Evolutionary conservation across 2,797 vertebrate genomes (phyloP), one percentile per base, ranked within the genome.

Genomic region (Tenualosa thibaudeaui): DNA sequence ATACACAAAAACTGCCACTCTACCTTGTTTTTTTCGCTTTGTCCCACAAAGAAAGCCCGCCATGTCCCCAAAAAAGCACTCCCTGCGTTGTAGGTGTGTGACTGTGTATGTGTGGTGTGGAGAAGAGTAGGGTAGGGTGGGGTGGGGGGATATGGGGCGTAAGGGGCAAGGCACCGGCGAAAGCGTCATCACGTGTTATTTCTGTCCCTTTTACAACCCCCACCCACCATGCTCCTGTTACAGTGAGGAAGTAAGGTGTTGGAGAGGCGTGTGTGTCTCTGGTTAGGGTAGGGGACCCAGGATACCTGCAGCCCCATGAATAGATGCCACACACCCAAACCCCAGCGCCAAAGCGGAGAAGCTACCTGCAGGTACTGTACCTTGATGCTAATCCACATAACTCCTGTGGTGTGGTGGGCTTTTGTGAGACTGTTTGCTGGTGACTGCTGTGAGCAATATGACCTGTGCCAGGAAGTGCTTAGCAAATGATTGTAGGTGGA

Each of bases 1-100:
- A n/a, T 65, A 17, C 50, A 40, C 12, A 43, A 71, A 89, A 86
- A 84, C n/a, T 31, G 31, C 22, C 24, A 85, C 60, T 71, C 89
- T 95, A 94, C 95, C 95, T 96, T 96, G 96, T 89, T 96, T 97
- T 90, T 92, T 97, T 90, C 90, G 95, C 90, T 96, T 97, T 83
- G 95, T 95, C 89, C 97, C 96, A 85, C 97, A 98, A 82, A 98
- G 93, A 4, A 97, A 94, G 0, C 95, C 95, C 0, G 97, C 95
- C 97, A 98, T 98, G 87, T 91, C 40, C 85, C 82, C 78, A 81
- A 53, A 81, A 50, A 87, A 84, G 81, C 81, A 54, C 84, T 78
- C 43, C 49, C 51, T 26, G 50, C 10, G 82, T 49, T 40, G 81
- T 71, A 81, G 22, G 86, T 83, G 86, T 65, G 62, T 54, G 26